Conservation (phyloP, 2,797 vertebrate species). For the Micromesistius poutassou region DNA sequence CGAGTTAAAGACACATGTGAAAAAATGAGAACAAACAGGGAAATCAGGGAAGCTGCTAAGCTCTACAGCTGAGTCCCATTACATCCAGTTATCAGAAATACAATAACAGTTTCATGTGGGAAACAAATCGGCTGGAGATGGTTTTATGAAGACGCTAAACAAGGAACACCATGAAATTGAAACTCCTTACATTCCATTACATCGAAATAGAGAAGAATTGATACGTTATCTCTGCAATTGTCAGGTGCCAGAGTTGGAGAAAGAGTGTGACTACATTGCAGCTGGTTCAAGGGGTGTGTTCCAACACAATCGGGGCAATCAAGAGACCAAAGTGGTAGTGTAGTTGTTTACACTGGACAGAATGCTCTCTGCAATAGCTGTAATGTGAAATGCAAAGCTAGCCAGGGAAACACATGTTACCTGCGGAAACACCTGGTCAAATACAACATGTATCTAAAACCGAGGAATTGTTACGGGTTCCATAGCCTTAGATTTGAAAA, state of each 20-base stretch:
- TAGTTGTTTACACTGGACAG: no score
- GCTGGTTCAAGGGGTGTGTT: no score
- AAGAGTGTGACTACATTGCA: no score
- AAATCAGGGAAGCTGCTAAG: background rate
- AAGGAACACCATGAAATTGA: conserved; percentile 42
- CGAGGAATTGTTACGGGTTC: no score
- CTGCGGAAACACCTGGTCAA: no score
- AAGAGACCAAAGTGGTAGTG: no score
- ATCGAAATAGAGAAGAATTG: background rate
- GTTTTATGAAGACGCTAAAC: conserved; percentile 62
- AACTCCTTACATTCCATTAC: background rate
- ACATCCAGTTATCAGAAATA: conserved; percentile 40
- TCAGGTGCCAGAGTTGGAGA: background rate
- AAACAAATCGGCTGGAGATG: conserved; percentile 54
- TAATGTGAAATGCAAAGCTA: no score
- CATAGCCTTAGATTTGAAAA: no score
- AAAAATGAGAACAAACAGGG: background rate
- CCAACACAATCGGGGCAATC: no score
- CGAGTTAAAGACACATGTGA: conserved; percentile 34
- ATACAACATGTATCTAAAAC: no score
- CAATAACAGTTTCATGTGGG: conserved; percentile 38
- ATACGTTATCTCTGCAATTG: background rate
- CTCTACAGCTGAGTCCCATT: conserved; percentile 26
- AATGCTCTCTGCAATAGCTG: no score
- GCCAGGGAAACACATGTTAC: no score